These are phyloP conservation scores for Poecilia gillii DNA, from an alignment of 2,797 vertebrate species.

Conservation along the genomic window DNA sequence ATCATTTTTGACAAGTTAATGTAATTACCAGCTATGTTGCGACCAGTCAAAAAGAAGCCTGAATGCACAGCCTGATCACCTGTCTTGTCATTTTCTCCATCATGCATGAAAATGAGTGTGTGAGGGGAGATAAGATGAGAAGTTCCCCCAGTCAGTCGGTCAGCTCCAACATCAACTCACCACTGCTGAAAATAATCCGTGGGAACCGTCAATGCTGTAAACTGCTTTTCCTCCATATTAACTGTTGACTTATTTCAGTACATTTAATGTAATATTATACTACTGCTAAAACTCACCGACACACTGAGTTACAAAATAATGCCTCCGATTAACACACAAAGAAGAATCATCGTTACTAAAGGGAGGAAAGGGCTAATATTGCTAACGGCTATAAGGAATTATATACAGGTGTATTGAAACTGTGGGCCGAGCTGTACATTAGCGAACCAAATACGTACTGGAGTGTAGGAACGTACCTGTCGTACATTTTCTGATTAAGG, in stretches of 20 bases:
- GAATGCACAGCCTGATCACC: background rate
- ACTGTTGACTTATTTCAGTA: constrained; percentile 64
- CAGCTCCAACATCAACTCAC: constrained; percentile 75
- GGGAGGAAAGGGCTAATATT: background rate
- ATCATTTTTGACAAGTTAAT: background rate
- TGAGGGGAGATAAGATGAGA: constrained; percentile 36
- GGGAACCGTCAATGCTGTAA: constrained; percentile 77
- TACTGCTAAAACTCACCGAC: background rate
- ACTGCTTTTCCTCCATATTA: constrained; percentile 83
- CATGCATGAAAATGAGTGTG: constrained; percentile 24
- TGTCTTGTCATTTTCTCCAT: background rate
- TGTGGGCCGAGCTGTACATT: constrained; percentile 50
- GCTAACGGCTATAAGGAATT: background rate
- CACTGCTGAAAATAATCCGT: constrained; percentile 84
- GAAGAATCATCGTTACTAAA: background rate
- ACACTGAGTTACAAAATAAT: background rate
- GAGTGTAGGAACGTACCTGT: constrained; percentile 69
- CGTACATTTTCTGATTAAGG: constrained; percentile 69
- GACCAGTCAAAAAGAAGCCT: background rate
- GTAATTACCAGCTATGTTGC: background rate
- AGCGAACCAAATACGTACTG: constrained; percentile 35
- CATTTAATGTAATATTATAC: constrained; percentile 19
- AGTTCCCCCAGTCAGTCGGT: constrained; percentile 48
- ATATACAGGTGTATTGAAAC: background rate
- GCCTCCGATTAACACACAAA: background rate